A percentile compares a stretch with the other conserved stretches of the same genome.
These are phyloP conservation scores for Pteropus rufus DNA, from an alignment of 2,797 vertebrate genomes.

Conservation along the genomic window DNA sequence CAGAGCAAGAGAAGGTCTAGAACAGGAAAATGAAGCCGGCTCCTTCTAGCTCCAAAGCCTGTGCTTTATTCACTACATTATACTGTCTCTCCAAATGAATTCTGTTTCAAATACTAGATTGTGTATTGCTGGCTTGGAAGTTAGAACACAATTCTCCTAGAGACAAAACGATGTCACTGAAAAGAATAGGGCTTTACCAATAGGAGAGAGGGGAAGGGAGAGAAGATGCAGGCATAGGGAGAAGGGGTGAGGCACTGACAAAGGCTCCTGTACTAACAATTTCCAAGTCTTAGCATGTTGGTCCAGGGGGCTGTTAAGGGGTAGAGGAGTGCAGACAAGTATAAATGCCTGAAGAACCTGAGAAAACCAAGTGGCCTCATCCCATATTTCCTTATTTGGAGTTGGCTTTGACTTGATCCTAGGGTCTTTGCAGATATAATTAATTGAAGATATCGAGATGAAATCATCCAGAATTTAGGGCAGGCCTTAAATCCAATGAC, in stretches of 20 bases:
- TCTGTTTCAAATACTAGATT: not conserved
- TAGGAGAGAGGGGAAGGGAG: not conserved
- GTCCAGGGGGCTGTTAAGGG: no score
- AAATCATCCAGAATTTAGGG: not conserved
- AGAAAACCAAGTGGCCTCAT: not conserved
- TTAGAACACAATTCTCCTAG: not conserved
- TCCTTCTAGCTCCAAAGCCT: not conserved
- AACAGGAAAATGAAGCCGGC: not conserved
- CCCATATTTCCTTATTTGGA: not conserved
- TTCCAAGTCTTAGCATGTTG: not conserved
- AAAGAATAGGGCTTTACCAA: not conserved
- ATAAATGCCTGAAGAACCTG: not conserved
- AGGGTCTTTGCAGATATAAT: not conserved
- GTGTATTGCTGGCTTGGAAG: not conserved
- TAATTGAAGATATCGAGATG: not conserved
- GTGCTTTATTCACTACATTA: not conserved
- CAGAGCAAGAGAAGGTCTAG: not conserved
- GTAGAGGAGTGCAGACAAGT: not conserved
- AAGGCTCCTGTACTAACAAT: not conserved
- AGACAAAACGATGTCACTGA: not conserved
- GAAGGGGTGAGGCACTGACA: not conserved
- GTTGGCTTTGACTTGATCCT: not conserved
- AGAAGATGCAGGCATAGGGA: not conserved
- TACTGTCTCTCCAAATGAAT: not conserved
- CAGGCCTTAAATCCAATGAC: not conserved